phyloP scores from a whole-genome alignment of 2,113 vertebrate genomes.

The Tragelaphus scriptus region DNA sequence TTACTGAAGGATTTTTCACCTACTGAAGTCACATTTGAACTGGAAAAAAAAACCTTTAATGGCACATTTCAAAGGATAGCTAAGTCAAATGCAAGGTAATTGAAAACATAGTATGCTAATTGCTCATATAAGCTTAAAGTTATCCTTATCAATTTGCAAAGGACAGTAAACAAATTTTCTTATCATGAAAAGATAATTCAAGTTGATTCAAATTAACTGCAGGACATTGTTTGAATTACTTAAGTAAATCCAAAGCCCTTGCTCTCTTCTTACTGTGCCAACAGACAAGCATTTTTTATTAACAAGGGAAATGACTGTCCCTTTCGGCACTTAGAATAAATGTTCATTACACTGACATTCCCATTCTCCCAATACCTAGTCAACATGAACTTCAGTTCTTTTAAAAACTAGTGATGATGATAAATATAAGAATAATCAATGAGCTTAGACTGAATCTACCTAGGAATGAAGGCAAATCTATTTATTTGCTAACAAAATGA shows the following conservation, averaged over 20 bases:
- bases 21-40: neutral
- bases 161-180: neutral
- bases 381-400: neutral
- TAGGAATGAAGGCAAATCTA: neutral
- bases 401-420: neutral
- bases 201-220: neutral
- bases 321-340: neutral
- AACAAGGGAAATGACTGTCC: neutral
- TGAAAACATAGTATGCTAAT: neutral
- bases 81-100: constrained; percentile 14
- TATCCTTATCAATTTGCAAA: neutral
- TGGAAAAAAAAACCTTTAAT: neutral
- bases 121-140: neutral
- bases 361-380: neutral
- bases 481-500: neutral
- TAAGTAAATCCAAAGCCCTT: neutral
- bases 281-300: neutral
- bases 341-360: neutral
- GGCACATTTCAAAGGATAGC: neutral
- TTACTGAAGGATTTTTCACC: neutral
- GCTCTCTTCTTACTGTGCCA: neutral
- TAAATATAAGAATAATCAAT: neutral
- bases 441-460: neutral
- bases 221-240: neutral
- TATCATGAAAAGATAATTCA: constrained; percentile 4